These are phyloP conservation scores for Scaptomyza graminum DNA, from an alignment of 1,140 invertebrate genomes.

Conservation along the genomic window DNA sequence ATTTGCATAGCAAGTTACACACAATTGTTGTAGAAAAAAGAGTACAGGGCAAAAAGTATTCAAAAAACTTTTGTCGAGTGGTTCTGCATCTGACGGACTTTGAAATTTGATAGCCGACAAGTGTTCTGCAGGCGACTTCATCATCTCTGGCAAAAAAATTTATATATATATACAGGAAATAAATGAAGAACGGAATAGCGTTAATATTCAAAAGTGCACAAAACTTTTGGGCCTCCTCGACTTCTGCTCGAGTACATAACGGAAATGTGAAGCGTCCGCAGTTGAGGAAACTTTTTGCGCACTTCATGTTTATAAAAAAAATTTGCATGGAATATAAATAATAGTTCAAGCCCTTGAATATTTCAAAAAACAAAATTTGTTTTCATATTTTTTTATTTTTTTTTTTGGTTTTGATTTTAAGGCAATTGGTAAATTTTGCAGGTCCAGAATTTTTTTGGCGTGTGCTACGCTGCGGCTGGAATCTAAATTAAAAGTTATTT, in stretches of 20 bases:
- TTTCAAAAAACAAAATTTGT: conserved; percentile 2
- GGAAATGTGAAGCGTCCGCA: conserved; percentile 44
- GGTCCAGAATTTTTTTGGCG: background rate
- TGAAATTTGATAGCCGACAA: conserved; percentile 39
- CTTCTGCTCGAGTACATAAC: conserved; percentile 28
- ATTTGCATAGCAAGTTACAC: conserved; percentile 35
- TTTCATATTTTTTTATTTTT: conserved; percentile 15
- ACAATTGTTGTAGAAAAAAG: conserved; percentile 27
- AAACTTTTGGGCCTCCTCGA: conserved; percentile 34
- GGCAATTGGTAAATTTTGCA: conserved; percentile 26
- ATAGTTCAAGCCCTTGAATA: conserved; percentile 28
- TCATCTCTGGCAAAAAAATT: conserved; percentile 1
- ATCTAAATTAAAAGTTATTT: conserved; percentile 51
- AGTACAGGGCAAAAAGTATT: background rate
- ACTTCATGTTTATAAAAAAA: conserved; percentile 6
- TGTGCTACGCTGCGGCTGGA: conserved; percentile 12
- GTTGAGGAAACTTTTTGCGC: conserved; percentile 38
- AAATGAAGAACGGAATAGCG: conserved; percentile 8
- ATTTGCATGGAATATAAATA: conserved; percentile 32
- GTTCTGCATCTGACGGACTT: conserved; percentile 51
- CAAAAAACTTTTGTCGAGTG: conserved; percentile 21
- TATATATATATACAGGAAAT: background rate
- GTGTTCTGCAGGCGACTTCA: conserved; percentile 29
- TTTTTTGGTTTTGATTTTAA: conserved; percentile 29
- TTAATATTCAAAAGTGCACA: conserved; percentile 39